Percentiles rank a stretch among this genome's conserved stretches.
These are phyloP conservation scores for Ichneumoninae sp. DNA, from an alignment of 2,888 invertebrate genomes.

Conservation along the genomic window DNA sequence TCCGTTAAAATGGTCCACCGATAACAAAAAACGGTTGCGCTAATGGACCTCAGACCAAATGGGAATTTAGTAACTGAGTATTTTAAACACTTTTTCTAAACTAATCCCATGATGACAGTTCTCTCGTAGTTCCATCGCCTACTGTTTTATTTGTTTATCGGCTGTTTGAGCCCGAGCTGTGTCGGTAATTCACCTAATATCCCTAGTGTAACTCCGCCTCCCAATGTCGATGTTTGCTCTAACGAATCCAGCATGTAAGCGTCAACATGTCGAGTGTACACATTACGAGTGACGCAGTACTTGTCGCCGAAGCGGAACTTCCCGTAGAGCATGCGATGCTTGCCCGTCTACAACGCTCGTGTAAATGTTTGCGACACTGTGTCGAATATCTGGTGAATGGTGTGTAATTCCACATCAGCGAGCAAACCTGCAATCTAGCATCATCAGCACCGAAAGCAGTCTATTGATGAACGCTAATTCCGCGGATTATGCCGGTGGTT, in stretches of 20 bases:
- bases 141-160: background rate
- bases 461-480: slow-evolving; percentile 32
- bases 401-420: slow-evolving; percentile 11
- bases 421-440: slow-evolving; percentile 22
- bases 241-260: background rate
- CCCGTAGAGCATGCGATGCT: background rate
- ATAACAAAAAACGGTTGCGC: too few relatives aligned
- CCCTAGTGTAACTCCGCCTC: background rate
- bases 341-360: background rate
- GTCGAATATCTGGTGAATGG: slow-evolving; percentile 24
- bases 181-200: background rate
- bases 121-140: background rate
- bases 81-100: background rate
- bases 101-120: background rate
- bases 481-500: slow-evolving; percentile 23
- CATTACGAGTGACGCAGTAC: background rate
- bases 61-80: too few relatives aligned
- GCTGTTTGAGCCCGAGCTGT: background rate
- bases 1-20: too few relatives aligned
- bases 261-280: background rate
- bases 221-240: background rate
- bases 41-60: too few relatives aligned
- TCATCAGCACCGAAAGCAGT: slow-evolving; percentile 40
- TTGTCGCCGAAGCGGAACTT: background rate
- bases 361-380: slow-evolving; percentile 30